These are phyloP conservation scores for Rhea americana DNA, from an alignment of 2,113 vertebrate species.

Conservation along the genomic window DNA sequence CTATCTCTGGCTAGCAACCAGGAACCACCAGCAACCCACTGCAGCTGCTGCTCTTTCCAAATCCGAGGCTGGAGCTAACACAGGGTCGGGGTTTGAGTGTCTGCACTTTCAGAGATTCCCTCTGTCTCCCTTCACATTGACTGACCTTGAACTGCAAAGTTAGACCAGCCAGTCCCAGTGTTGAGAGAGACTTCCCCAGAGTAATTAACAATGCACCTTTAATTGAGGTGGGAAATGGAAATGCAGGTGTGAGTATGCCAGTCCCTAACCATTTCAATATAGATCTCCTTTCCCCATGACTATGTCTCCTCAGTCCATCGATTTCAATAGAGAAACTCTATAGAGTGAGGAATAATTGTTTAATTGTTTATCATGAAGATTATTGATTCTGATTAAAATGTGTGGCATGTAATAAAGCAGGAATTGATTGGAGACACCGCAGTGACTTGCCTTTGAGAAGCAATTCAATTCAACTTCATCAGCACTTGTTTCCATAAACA, in stretches of 20 bases:
- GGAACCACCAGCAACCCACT: not conserved
- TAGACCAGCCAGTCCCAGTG: not conserved
- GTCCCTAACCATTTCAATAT: not conserved
- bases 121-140: not conserved
- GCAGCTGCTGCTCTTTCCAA: not conserved
- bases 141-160: not conserved
- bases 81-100: not conserved
- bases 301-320: slow-evolving; percentile 32
- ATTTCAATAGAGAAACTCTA: slow-evolving; percentile 74
- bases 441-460: slow-evolving; percentile 54
- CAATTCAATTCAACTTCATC: slow-evolving; percentile 65
- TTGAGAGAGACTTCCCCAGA: not conserved
- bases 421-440: slow-evolving; percentile 57
- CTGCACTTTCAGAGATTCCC: not conserved
- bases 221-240: not conserved
- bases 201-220: not conserved
- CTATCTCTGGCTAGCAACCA: not conserved
- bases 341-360: slow-evolving; percentile 79
- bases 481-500: slow-evolving; percentile 47
- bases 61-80: not conserved
- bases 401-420: slow-evolving; percentile 73
- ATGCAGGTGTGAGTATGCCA: not conserved
- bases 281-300: not conserved
- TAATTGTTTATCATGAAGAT: slow-evolving; percentile 80
- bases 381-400: slow-evolving; percentile 81